phyloP scores from a whole-genome alignment of 2,797 vertebrate species.

The Meda fulgida region DNA sequence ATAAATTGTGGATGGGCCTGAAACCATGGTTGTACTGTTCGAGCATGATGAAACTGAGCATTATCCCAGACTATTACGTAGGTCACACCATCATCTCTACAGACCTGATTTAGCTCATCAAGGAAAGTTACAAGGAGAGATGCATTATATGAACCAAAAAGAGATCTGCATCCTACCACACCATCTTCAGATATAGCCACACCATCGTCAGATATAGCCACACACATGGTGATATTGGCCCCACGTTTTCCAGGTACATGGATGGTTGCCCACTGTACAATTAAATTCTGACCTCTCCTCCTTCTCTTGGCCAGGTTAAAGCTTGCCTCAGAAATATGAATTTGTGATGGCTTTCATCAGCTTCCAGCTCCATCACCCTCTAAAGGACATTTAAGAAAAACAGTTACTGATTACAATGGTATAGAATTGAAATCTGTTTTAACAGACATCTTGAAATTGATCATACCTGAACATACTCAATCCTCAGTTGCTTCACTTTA shows the following conservation, averaged over 20 bases:
- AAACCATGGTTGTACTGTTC: not conserved
- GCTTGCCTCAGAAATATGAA: too few relatives aligned
- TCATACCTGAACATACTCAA: not conserved
- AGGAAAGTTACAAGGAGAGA: constrained; percentile 11
- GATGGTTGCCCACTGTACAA: not conserved
- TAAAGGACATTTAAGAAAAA: not conserved
- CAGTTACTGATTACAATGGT: not conserved
- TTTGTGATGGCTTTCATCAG: too few relatives aligned
- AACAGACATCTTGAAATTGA: not conserved
- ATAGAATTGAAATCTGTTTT: not conserved
- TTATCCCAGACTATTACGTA: constrained; percentile 25
- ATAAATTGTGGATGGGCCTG: not conserved
- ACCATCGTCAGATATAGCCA: not conserved
- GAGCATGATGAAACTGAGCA: not conserved
- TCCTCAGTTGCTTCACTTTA: not conserved
- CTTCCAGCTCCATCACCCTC: not conserved
- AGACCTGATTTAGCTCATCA: constrained; percentile 38
- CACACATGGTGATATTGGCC: not conserved
- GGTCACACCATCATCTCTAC: not conserved
- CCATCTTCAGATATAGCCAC: not conserved
- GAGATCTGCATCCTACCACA: not conserved
- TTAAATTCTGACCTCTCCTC: not conserved
- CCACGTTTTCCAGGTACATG: not conserved
- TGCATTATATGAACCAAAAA: constrained; percentile 23
- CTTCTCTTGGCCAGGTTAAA: not conserved